Conservation (phyloP, 2,113 vertebrate species). For the Leiothrix lutea region DNA sequence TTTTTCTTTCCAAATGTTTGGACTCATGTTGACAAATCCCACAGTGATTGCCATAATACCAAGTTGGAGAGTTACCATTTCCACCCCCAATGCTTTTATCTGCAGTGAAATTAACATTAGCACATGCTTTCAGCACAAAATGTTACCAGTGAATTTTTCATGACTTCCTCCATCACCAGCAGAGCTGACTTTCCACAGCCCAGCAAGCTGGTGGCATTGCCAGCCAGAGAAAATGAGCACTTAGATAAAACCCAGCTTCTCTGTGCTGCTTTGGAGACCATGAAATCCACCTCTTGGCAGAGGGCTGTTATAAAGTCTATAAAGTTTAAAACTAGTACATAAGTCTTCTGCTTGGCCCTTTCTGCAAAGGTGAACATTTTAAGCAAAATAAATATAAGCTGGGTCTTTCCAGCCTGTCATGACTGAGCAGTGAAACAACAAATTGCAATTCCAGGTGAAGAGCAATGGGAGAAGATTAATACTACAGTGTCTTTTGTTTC, state of each 20-base stretch:
- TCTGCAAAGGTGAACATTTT: not conserved
- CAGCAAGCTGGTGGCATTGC: not conserved
- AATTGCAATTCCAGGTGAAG: not conserved
- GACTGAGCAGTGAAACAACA: not conserved
- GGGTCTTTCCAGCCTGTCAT: not conserved
- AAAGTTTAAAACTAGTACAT: not conserved
- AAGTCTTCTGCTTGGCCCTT: not conserved
- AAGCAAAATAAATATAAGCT: not conserved
- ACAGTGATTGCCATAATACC: not conserved
- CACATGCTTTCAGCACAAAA: not conserved
- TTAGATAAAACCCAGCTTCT: not conserved
- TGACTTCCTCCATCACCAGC: not conserved
- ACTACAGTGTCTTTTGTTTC: not conserved
- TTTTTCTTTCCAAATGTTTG: slow-evolving; percentile 2
- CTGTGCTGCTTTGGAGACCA: not conserved
- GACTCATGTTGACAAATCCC: slow-evolving; percentile 1
- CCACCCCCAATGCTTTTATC: not conserved
- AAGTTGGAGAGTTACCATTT: slow-evolving; percentile 14
- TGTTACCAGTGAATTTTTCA: slow-evolving; percentile 45
- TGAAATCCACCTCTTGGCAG: not conserved
- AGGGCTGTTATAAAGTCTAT: not conserved
- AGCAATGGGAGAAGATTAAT: not conserved
- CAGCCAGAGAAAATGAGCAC: not conserved
- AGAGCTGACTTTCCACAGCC: not conserved
- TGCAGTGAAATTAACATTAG: not conserved